Evolutionary conservation across 1,140 invertebrate species (phyloP), one percentile per base, ranked within the genome.

Genomic region (Leptestheria dahalacensis): DNA sequence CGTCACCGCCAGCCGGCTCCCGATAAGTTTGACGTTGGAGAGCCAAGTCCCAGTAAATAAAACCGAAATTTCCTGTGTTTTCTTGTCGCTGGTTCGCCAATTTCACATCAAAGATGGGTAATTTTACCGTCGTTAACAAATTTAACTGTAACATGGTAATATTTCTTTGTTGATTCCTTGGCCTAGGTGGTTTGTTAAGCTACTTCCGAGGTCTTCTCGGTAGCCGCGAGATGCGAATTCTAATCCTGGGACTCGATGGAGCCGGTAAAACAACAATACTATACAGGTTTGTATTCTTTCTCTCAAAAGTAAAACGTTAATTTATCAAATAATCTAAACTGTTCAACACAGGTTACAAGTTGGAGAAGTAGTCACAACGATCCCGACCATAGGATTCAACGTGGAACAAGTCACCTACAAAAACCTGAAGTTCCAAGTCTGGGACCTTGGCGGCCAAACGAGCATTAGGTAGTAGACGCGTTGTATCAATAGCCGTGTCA

Each of bases 351-450:
- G 82, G 75, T 77, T 98, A 67, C 94, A 99, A 82, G 96, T 98
- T 61, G 96, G 96, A 21, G 95, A 99, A 79, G 94, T 99, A 51
- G 95, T 99, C 1, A 99, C 95, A n/a, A 99, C 96, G 24, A 97
- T 97, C 74, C 92, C 93, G 60, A 97, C 92, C 10, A 96, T 97
- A 70, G 92, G 92, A n/a, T 95, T 95, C 72, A 96, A 96, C 76
- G 92, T 96, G 66, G 91, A 95, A 75, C 90, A 94, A 82, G 91
- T 95, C 50, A 90, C 87, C 66, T 94, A 93, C 71, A 93, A 93
- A 78, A 95, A 95, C 77, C 76, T 94, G 61, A 93, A 91, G 74
- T 94, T 95, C 68, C 91, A 95, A 84, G 91, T 94, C 11, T 98
- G 95, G 94, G 95, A 98, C 80, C 78, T 99, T 57, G 95, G 95